A percentile compares a stretch with the other conserved stretches of the same genome.
These are phyloP conservation scores for Manis crassicaudata DNA, from an alignment of 2,797 vertebrate species.

Conservation along the genomic window DNA sequence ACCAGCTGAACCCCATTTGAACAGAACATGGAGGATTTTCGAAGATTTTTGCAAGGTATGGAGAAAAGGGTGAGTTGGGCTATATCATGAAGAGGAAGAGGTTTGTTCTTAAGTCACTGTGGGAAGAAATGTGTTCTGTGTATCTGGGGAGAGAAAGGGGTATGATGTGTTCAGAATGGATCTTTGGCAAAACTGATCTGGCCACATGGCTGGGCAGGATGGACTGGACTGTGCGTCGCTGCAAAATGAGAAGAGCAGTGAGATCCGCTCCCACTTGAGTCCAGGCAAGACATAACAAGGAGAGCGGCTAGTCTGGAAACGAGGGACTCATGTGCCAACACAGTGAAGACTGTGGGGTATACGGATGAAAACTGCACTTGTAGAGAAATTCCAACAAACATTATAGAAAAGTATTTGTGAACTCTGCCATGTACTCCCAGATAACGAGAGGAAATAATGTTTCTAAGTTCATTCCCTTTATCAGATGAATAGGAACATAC, in stretches of 20 bases:
- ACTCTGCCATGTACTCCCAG: background rate
- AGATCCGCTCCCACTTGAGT: background rate
- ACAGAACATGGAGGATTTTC: background rate
- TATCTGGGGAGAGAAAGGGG: background rate
- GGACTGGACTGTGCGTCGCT: background rate
- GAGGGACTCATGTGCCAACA: background rate
- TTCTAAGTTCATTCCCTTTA: conserved; percentile 17
- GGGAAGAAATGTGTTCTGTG: background rate
- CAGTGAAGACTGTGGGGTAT: background rate
- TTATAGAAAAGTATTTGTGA: background rate
- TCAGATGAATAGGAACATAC: background rate
- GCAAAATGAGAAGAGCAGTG: background rate
- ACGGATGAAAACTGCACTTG: fast-evolving
- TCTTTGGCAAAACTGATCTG: background rate
- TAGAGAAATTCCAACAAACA: background rate
- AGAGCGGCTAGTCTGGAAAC: background rate
- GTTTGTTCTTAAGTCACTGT: background rate
- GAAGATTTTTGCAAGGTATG: background rate
- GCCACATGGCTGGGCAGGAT: fast-evolving
- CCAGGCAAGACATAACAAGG: background rate
- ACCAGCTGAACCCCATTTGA: background rate
- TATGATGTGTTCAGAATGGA: background rate
- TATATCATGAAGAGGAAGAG: background rate
- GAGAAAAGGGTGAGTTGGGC: background rate
- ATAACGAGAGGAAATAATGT: background rate